Conservation (phyloP, 2,113 vertebrate species). For the Hemiprocne comata region DNA sequence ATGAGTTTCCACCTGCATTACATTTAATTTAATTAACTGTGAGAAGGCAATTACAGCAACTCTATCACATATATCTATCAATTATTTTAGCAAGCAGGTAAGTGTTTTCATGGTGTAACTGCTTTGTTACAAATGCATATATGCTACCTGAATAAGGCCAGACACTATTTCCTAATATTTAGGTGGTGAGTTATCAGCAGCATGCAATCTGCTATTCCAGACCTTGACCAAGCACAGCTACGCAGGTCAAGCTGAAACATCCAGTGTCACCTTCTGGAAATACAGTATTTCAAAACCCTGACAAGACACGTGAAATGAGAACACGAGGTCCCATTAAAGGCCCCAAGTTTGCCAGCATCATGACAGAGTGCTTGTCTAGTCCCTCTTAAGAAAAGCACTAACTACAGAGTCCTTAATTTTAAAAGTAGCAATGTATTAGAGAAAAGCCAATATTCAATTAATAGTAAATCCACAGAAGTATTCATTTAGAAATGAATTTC, state of each 20-base stretch:
- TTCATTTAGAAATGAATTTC: slow-evolving; percentile 47
- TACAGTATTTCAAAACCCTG: not conserved
- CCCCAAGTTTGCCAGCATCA: not conserved
- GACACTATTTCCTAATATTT: not conserved
- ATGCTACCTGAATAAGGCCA: not conserved
- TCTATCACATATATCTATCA: not conserved
- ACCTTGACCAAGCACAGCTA: not conserved
- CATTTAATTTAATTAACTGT: not conserved
- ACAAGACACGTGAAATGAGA: not conserved
- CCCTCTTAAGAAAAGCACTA: not conserved
- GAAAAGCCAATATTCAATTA: slow-evolving; percentile 47
- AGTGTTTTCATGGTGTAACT: not conserved
- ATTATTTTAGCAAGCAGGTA: not conserved
- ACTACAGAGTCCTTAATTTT: not conserved
- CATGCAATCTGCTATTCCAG: not conserved
- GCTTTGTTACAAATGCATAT: not conserved
- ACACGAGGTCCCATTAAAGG: not conserved
- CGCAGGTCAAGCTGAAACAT: not conserved
- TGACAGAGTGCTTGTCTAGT: not conserved
- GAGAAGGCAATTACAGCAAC: not conserved
- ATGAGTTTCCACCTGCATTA: not conserved
- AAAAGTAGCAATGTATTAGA: slow-evolving; percentile 19
- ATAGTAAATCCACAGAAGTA: slow-evolving; percentile 25
- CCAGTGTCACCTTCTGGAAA: not conserved
- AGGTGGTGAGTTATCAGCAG: not conserved